Percentiles rank a stretch among this genome's conserved stretches.
phyloP scores from a whole-genome alignment of 2,888 invertebrate genomes.

The Sialis lutaria region DNA sequence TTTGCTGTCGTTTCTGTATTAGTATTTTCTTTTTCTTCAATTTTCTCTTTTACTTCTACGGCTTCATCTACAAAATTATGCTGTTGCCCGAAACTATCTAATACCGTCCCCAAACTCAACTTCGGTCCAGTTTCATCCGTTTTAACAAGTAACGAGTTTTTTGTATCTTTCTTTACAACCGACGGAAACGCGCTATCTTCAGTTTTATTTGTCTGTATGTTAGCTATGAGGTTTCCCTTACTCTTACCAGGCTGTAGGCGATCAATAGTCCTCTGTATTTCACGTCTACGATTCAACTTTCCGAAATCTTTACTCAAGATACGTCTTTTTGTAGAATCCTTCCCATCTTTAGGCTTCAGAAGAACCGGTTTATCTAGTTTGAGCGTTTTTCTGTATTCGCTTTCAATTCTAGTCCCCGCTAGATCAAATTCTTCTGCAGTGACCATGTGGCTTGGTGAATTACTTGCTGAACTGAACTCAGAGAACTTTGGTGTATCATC shows the following conservation, averaged over 20 bases:
- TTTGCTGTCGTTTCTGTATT: slow-evolving; percentile 15
- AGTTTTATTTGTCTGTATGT: slow-evolving; percentile 35
- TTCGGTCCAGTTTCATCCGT: slow-evolving; percentile 56
- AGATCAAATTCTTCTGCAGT: slow-evolving; percentile 41
- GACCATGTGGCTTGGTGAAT: slow-evolving; percentile 52
- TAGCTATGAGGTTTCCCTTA: slow-evolving; percentile 68
- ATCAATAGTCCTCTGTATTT: slow-evolving; percentile 68
- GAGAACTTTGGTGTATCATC: slow-evolving; percentile 67
- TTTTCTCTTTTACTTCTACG: slow-evolving; percentile 21
- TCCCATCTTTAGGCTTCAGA: slow-evolving; percentile 19
- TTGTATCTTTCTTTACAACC: slow-evolving; percentile 35
- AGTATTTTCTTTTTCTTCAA: slow-evolving; percentile 18
- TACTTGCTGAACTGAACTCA: slow-evolving; percentile 59
- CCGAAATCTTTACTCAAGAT: slow-evolving; percentile 23
- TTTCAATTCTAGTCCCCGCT: slow-evolving; percentile 25
- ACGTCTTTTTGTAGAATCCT: slow-evolving; percentile 23
- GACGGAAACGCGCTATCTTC: slow-evolving; percentile 36
- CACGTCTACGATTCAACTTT: slow-evolving; percentile 34
- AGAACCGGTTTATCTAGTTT: slow-evolving; percentile 24
- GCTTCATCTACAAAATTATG: slow-evolving; percentile 41
- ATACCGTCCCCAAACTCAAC: slow-evolving; percentile 68
- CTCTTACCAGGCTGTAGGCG: slow-evolving; percentile 73
- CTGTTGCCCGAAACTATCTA: slow-evolving; percentile 54
- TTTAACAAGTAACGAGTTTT: slow-evolving; percentile 37
- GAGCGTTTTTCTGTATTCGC: slow-evolving; percentile 12